phyloP scores from a whole-genome alignment of 2,797 vertebrate species.

The Protonibea diacanthus region DNA sequence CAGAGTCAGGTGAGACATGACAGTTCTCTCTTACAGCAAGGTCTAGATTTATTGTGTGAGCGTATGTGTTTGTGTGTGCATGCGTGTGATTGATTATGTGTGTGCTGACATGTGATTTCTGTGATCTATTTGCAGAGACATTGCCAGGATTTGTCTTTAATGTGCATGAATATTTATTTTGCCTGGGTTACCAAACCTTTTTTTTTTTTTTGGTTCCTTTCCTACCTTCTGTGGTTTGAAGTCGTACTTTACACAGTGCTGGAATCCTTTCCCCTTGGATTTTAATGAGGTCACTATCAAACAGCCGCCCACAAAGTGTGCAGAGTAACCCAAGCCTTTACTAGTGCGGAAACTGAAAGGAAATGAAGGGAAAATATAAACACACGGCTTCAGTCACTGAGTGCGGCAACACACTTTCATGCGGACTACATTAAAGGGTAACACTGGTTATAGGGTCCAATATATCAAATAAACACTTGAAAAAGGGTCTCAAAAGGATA shows the following conservation, averaged over 20 bases:
- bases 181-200: slow-evolving; percentile 1
- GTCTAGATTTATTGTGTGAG: slow-evolving; percentile 39
- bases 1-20: slow-evolving; percentile 55
- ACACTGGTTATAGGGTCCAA: slow-evolving; percentile 11
- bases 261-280: slow-evolving; percentile 98
- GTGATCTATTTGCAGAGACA: slow-evolving; percentile 23
- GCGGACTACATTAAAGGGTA: slow-evolving; percentile 32
- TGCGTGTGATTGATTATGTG: slow-evolving; percentile 29
- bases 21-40: slow-evolving; percentile 28
- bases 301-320: slow-evolving; percentile 97
- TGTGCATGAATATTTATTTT: slow-evolving; percentile 20
- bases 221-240: slow-evolving; percentile 99
- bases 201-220: neutral
- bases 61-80: slow-evolving; percentile 13
- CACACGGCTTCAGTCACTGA: slow-evolving; percentile 24
- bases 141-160: slow-evolving; percentile 27
- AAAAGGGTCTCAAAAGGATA: slow-evolving; percentile 42
- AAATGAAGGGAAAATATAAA: slow-evolving; percentile 43
- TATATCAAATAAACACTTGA: slow-evolving; percentile 41
- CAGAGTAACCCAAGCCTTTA: slow-evolving; percentile 98
- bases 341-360: slow-evolving; percentile 94
- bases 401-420: slow-evolving; percentile 21
- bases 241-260: slow-evolving; percentile 99
- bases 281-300: slow-evolving; percentile 98
- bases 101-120: neutral